A percentile compares a stretch with the other conserved stretches of the same genome.
These are phyloP conservation scores for Marronus borbonicus DNA, from an alignment of 2,888 invertebrate genomes.

Conservation along the genomic window DNA sequence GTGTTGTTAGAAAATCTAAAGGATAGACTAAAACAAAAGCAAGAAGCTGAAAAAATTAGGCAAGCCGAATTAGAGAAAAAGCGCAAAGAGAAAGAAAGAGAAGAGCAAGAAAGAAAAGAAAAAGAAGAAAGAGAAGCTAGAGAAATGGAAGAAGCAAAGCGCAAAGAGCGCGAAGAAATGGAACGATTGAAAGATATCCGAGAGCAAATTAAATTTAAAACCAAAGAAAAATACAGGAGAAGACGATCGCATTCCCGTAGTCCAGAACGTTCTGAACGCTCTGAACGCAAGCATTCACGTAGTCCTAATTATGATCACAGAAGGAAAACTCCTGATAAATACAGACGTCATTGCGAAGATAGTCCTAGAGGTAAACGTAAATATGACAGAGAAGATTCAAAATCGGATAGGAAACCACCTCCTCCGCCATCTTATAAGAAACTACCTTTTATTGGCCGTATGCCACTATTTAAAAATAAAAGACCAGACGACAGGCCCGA, in stretches of 20 bases:
- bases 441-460: constrained; percentile 88
- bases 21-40: constrained; percentile 72
- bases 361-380: constrained; percentile 59
- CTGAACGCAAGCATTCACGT: constrained; percentile 53
- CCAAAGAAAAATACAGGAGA: constrained; percentile 68
- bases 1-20: constrained; percentile 71
- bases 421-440: constrained; percentile 76
- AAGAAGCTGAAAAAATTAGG: constrained; percentile 69
- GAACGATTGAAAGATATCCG: constrained; percentile 63
- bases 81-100: constrained; percentile 67
- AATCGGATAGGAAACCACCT: constrained; percentile 62
- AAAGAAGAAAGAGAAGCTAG: constrained; percentile 66
- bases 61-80: constrained; percentile 65
- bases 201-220: constrained; percentile 64
- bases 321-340: constrained; percentile 59
- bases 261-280: constrained; percentile 56
- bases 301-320: constrained; percentile 60
- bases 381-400: constrained; percentile 52
- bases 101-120: constrained; percentile 66
- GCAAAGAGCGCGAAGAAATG: constrained; percentile 66
- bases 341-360: constrained; percentile 57
- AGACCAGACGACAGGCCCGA: constrained; percentile 70
- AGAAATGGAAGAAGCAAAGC: constrained; percentile 64
- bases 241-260: constrained; percentile 59
- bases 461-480: constrained; percentile 83